A percentile compares a stretch with the other conserved stretches of the same genome.
These are phyloP conservation scores for Notoglanidium macrostoma DNA, from an alignment of 2,797 vertebrate species.

Conservation along the genomic window DNA sequence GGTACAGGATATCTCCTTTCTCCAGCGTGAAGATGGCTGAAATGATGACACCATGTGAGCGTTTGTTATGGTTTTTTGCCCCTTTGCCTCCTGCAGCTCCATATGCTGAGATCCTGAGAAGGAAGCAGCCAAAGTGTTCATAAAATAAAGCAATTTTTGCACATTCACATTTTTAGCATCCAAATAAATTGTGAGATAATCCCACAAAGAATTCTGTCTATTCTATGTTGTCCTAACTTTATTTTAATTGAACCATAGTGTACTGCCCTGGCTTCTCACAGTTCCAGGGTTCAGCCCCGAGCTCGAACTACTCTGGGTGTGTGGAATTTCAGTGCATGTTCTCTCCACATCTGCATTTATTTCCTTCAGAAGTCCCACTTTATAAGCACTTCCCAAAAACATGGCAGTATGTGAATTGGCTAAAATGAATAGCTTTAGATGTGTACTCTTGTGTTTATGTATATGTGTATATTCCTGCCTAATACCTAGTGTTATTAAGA, in stretches of 20 bases:
- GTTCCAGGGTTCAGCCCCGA: neutral
- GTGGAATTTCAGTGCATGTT: too few species aligned
- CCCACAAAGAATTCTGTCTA: neutral
- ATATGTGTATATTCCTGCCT: too few species aligned
- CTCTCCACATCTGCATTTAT: too few species aligned
- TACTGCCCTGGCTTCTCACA: neutral
- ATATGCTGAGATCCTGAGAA: conserved; percentile 87
- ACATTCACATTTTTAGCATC: neutral
- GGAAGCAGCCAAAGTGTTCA: neutral
- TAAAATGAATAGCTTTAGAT: too few species aligned
- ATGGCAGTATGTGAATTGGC: too few species aligned
- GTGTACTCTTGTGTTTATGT: too few species aligned
- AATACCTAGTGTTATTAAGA: too few species aligned
- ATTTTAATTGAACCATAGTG: neutral
- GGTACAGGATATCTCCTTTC: conserved; percentile 84
- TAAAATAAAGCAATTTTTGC: conserved; percentile 59
- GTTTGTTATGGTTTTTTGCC: conserved; percentile 89
- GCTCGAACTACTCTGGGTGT: neutral
- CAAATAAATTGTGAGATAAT: neutral
- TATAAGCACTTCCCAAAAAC: too few species aligned
- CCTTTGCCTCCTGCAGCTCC: conserved; percentile 89
- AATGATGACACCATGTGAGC: conserved; percentile 86
- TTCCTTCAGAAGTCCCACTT: too few species aligned
- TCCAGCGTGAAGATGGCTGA: conserved; percentile 85
- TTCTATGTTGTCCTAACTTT: neutral